Base-by-base conservation (phyloP, 2,797 vertebrate genomes). In the Clarias fuscus region DNA sequence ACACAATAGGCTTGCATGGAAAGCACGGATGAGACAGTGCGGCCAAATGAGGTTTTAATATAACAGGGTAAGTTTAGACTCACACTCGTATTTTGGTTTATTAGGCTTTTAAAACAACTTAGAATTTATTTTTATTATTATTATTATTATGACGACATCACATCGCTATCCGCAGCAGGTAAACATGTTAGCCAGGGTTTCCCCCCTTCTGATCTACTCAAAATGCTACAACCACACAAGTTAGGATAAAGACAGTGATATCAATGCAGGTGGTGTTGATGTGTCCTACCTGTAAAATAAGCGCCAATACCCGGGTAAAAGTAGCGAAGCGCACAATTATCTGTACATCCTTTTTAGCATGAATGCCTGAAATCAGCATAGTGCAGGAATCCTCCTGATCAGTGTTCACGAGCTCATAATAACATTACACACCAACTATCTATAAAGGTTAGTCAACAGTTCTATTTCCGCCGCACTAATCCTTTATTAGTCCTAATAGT, bases 201-300 rank as follows among this genome's bases (percentile, higher is more conserved):
- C 43, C 24, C 24, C 3, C 53, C 43, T 37, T 70, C 71, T n/a
- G 11, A n/a, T 22, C 15, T 15, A 75, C 22, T n/a, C 71, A n/a
- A 2, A 48, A 2, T 24, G 7, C 33, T 48, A 65, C 43, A 27
- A 64, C 17, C 27, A 59, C 37, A 65, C 20, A 48, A 73, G 11
- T 43, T 43, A 33, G 8, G 33, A 7, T 17, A 6, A 53, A 4
- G 8, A 4, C n/a, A 58, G 17, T 77, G 53, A 56, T 30, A 24
- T 53, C 13, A 75, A 24, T 48, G 14, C 2, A 11, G 24, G 11
- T 48, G 24, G 11, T 48, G 0, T 81, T 5, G 0, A 27, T 15
- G n/a, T 58, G 0, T 79, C 95, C 93, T 91, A 97, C 98, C 97
- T 99, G 98, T 58, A 99, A 90, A 78, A 96, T 17, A 43, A 99